Base-by-base conservation (phyloP, 2,113 vertebrate genomes). In the Indicator indicator region DNA sequence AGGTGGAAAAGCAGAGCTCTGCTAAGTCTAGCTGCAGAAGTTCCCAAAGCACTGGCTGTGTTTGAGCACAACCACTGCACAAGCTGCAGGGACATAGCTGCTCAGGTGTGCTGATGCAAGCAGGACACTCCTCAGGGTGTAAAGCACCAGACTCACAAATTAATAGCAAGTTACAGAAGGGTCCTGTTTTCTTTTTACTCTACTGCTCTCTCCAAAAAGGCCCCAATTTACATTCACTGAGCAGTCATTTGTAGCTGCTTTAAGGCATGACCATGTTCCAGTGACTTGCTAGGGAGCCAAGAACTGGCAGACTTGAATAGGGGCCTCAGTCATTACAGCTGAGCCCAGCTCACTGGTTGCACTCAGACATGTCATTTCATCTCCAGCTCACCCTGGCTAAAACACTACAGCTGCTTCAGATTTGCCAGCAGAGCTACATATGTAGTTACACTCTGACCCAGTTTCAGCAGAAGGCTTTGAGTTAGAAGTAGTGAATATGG, bases 361-460 rank as follows among this genome's bases (percentile, higher is more conserved):
- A 94, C 64, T 81, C 95, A 95, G 89, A 91, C 90, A 80, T 86
- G 88, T 85, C 88, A 90, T 78, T 88, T 71, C 95, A 88, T 81
- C 76, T 54, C 42, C 69, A 71, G 80, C 94, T 91, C 92, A 88
- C 69, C 90, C 92, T 18, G 50, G 68, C 79, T 91, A 75, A 44
- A 71, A 36, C 83, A 40, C 86, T 81, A 73, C 94, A 96, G 94
- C 94, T 96, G 95, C 69, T 92, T 93, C 88, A 71, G 80, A 94
- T 96, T 95, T 92, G 70, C 94, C 95, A 93, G 73, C 76, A 9
- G 26, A 88, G 70, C 83, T 96, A 74, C 92, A 86, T 48, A 38
- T 88, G 70, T 74, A 94, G 87, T 84, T 96, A 94, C 90, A 94
- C 96, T 95, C 89, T 96, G 92, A 93, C 95, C 90, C 86, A 95